Base-by-base conservation (phyloP, 35 echinoderm and acorn worm genomes). In the Apostichopus japonicus region DNA sequence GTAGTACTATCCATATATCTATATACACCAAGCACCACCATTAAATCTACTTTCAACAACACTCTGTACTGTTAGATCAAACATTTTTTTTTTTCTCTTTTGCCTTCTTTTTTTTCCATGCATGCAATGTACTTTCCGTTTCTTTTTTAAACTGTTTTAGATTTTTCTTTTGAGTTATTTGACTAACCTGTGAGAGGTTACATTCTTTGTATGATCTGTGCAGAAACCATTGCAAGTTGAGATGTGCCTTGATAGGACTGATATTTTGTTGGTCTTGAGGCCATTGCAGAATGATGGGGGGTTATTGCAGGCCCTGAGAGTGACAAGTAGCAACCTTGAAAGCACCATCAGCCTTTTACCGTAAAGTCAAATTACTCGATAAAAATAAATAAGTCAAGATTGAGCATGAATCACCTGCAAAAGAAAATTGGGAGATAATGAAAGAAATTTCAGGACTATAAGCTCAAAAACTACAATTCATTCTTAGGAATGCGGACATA, bases 121-220 rank as follows among this genome's bases (percentile, higher is more conserved):
- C 21, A 79, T 79, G 10, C 27, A 24, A 44, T 24, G 10, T 44
- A 79, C 10, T 24, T 24, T 24, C 22, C 77, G 23, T 23, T 79
- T 24, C 23, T 24, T 5, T 44, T 79, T 10, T 44, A 44, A 44
- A 44, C 33, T 44, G 33, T 44, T 44, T 44, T 44, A 44, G 33
- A 61, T 61, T 61, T 61, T 61, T 10, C 13, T 61, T 61, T 61
- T 61, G 57, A 61, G 57, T 7, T 44, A 54, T 57, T 53, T 9
- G 16, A 84, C 81, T 84, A 84, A 84, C 81, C 81, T 84, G 17
- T 57, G 55, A 21, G 54, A 23, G 81, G 81, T 84, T 57, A 55
- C 51, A 23, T 84, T 84, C 81, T 84, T 84, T 84, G 81, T 57
- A 21, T 84, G 81, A 23, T 84, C 81, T 57, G 81, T 58, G 54